A percentile compares a stretch with the other conserved stretches of the same genome.
These are phyloP conservation scores for Calameuta pallipes DNA, from an alignment of 2,888 invertebrate genomes.

Conservation along the genomic window DNA sequence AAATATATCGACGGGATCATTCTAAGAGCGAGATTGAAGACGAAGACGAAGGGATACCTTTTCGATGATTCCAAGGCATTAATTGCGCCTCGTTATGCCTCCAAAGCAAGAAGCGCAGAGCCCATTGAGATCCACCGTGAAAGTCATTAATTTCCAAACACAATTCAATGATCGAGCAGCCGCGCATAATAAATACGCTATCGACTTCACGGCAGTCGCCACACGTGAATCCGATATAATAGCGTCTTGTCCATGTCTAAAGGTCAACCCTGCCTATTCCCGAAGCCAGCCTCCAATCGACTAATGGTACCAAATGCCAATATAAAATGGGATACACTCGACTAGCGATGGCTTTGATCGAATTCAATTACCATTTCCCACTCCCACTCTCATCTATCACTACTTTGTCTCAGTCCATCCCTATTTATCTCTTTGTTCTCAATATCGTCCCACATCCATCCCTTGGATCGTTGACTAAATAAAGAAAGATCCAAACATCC, in stretches of 20 bases:
- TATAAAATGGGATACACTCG: not conserved
- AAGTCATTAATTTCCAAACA: constrained; percentile 22
- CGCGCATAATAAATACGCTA: constrained; percentile 10
- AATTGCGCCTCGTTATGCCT: constrained; percentile 18
- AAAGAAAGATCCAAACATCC: not conserved
- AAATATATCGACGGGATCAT: not conserved
- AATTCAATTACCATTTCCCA: not conserved
- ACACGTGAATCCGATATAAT: constrained; percentile 2
- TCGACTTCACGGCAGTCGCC: constrained; percentile 6
- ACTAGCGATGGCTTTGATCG: not conserved
- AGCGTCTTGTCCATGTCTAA: not conserved
- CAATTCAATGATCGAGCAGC: constrained; percentile 15
- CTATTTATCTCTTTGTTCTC: not conserved
- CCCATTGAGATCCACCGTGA: constrained; percentile 10
- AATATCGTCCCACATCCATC: not conserved
- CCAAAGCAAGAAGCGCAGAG: not conserved
- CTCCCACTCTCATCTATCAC: not conserved
- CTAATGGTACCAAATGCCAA: constrained; percentile 4
- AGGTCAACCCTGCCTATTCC: constrained; percentile 1
- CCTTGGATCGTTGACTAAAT: not conserved
- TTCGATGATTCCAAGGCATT: constrained; percentile 11
- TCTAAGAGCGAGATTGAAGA: not conserved
- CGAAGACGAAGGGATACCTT: not conserved
- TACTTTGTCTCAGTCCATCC: not conserved
- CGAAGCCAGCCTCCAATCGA: constrained; percentile 3